Conservation (phyloP, 2,888 invertebrate species). For the Drosophila fungiperda region DNA sequence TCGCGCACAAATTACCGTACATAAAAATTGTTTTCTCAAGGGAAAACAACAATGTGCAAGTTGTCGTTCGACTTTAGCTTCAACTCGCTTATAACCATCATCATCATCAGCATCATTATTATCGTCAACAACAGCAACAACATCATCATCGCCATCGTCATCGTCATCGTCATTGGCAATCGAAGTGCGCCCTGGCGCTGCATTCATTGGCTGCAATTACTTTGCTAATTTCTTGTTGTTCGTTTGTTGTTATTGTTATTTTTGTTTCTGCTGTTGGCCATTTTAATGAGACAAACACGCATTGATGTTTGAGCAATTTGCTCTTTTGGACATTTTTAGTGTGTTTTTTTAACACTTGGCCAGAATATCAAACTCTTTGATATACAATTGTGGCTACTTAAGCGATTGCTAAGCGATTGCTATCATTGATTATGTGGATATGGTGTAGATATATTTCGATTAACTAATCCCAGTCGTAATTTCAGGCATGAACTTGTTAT, state of each 20-base stretch:
- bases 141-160: conserved; percentile 24
- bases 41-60: conserved; percentile 76
- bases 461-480: not conserved
- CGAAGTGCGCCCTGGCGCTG: conserved; percentile 37
- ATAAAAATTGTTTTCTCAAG: conserved; percentile 78
- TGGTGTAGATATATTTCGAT: not conserved
- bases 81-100: conserved; percentile 29
- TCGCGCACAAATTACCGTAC: conserved; percentile 79
- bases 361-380: not conserved
- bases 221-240: conserved; percentile 55
- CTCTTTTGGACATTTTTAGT: not conserved
- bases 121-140: conserved; percentile 17
- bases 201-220: conserved; percentile 56
- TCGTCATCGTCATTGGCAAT: conserved; percentile 40
- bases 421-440: not conserved
- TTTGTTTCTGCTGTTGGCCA: conserved; percentile 18
- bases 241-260: conserved; percentile 9
- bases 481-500: not conserved
- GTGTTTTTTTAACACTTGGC: conserved; percentile 14
- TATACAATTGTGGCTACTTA: not conserved
- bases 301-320: conserved; percentile 18
- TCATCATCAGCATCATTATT: conserved; percentile 22
- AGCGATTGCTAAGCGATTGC: not conserved
- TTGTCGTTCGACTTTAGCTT: conserved; percentile 60
- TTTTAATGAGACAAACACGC: conserved; percentile 20